Evolutionary conservation across 2,113 vertebrate genomes (phyloP).

Genomic region (Percina caprodes): DNA sequence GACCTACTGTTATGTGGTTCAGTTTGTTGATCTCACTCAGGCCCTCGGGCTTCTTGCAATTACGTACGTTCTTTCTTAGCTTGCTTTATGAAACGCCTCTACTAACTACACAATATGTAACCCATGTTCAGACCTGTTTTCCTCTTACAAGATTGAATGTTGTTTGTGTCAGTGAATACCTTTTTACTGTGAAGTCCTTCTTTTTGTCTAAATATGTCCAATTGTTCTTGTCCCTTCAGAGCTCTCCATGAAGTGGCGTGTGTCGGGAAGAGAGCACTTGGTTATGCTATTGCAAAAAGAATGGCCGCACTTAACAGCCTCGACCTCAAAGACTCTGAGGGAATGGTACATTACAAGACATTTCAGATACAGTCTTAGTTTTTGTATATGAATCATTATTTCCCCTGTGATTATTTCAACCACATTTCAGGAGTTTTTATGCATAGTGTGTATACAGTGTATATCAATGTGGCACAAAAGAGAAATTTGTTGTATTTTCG

Average conservation of each 20-base stretch:
- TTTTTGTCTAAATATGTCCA: neutral
- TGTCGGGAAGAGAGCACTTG: slow-evolving; percentile 85
- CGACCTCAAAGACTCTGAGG: slow-evolving; percentile 82
- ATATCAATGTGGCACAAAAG: neutral
- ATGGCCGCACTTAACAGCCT: slow-evolving; percentile 82
- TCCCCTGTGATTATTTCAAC: neutral
- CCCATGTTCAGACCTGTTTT: neutral
- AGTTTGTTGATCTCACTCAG: neutral
- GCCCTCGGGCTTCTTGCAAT: neutral
- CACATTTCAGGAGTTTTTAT: neutral
- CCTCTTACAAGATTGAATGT: neutral
- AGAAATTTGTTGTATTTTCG: too few relatives aligned
- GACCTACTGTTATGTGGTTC: neutral
- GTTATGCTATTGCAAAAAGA: slow-evolving; percentile 82
- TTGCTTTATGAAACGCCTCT: neutral
- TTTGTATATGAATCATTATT: neutral
- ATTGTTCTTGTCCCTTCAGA: slow-evolving; percentile 61
- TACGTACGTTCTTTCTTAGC: neutral
- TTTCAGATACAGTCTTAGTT: neutral
- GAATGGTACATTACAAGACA: slow-evolving; percentile 81
- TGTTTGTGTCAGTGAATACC: neutral
- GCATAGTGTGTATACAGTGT: neutral
- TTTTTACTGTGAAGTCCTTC: neutral
- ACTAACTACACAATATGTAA: neutral
- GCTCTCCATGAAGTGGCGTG: slow-evolving; percentile 84